Evolutionary conservation across 2,113 vertebrate genomes (phyloP).

Genomic region (Eptesicus fuscus): DNA sequence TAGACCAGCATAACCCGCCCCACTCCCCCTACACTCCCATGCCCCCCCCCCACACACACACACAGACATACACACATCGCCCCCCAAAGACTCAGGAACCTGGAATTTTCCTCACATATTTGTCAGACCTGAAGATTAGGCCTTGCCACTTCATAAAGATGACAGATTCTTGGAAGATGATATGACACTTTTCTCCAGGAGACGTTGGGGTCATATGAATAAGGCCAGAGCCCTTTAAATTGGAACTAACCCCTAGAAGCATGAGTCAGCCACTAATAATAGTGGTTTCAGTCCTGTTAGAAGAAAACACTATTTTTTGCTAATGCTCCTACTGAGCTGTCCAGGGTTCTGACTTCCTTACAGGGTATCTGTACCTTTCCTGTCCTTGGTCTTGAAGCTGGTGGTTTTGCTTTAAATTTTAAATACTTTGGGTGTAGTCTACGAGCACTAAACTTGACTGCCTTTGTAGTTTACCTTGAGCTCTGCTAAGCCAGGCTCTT

Average conservation of each 20-base stretch:
- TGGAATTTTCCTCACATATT: neutral
- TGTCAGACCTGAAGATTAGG: neutral
- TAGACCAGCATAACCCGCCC: neutral
- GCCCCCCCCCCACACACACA: too few relatives aligned
- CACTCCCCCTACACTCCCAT: too few relatives aligned
- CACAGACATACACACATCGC: too few relatives aligned
- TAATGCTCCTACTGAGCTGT: conserved; percentile 15
- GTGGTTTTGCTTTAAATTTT: neutral
- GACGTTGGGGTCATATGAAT: neutral
- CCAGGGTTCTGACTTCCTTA: conserved; percentile 60
- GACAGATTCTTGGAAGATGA: neutral
- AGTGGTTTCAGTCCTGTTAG: neutral
- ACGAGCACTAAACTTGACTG: neutral
- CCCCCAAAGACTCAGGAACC: neutral
- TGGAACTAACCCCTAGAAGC: neutral
- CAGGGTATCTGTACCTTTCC: fast-evolving
- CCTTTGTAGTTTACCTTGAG: neutral
- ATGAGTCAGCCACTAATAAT: neutral
- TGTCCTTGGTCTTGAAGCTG: neutral
- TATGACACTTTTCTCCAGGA: neutral
- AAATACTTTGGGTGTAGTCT: neutral
- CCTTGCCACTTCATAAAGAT: neutral
- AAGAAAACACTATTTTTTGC: neutral
- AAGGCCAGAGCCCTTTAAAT: neutral
- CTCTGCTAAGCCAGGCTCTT: neutral